Percentiles rank a stretch among this genome's conserved stretches.
Conservation (phyloP, 2,113 vertebrate genomes). For the Sigmodon hispidus region DNA sequence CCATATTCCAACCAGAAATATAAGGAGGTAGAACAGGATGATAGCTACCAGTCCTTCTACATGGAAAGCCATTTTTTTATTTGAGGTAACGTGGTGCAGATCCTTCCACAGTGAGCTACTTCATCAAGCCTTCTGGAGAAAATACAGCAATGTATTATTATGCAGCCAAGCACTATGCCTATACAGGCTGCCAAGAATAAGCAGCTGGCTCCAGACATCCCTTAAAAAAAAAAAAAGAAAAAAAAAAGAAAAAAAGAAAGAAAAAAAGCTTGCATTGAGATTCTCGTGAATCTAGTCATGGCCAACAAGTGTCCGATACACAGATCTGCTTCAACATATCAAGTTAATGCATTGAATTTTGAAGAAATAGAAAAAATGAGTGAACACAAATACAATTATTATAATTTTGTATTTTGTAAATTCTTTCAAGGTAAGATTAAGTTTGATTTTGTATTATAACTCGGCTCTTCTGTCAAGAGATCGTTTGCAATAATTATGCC, state of each 20-base stretch:
- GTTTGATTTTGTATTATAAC: neutral
- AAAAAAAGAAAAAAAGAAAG: too few species aligned
- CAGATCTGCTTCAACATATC: neutral
- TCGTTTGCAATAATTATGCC: neutral
- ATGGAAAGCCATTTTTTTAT: conserved; percentile 92
- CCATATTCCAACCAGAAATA: conserved; percentile 97
- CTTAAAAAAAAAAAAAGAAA: neutral
- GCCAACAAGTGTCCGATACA: conserved; percentile 8
- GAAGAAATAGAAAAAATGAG: neutral
- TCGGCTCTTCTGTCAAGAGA: neutral
- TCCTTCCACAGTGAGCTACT: conserved; percentile 81
- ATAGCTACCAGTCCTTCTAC: conserved; percentile 95
- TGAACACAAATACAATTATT: neutral
- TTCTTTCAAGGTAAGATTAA: neutral
- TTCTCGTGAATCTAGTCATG: neutral
- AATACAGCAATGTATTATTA: conserved; percentile 46
- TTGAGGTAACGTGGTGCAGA: conserved; percentile 72
- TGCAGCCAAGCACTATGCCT: neutral
- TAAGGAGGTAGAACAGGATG: conserved; percentile 94
- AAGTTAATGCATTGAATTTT: neutral
- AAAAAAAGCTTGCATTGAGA: neutral
- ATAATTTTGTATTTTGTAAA: neutral
- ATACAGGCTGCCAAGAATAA: neutral
- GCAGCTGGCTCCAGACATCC: neutral
- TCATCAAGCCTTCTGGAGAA: conserved; percentile 87